Conservation (phyloP, 2,113 vertebrate genomes). For the Alexandromys fortis region DNA sequence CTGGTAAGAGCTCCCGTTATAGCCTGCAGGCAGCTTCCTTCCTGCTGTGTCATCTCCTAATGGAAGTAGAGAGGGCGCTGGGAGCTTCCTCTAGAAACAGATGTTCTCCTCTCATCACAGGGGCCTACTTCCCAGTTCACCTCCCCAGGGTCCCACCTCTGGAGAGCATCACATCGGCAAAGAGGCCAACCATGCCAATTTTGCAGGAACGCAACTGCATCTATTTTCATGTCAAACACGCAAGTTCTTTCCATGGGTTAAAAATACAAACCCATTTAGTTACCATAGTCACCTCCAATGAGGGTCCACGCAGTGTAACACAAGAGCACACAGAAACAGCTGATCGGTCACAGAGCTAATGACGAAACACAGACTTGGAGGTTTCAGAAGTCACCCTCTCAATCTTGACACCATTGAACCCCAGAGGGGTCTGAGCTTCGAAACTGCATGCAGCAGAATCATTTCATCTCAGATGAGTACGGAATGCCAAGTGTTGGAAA, state of each 20-base stretch:
- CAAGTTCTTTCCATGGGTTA: neutral
- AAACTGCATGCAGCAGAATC: neutral
- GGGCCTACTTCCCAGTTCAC: neutral
- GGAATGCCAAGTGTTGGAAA: neutral
- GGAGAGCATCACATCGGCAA: neutral
- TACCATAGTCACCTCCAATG: neutral
- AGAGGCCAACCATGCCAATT: neutral
- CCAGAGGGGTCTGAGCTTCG: neutral
- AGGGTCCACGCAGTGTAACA: neutral
- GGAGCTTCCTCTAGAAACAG: neutral
- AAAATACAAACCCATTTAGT: neutral
- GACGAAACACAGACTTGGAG: neutral
- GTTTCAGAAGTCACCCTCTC: neutral
- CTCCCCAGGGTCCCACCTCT: neutral
- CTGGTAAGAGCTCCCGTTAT: neutral
- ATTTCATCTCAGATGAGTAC: neutral
- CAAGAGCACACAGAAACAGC: neutral
- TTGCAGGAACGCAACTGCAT: neutral
- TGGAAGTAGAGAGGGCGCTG: neutral
- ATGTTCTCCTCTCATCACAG: neutral
- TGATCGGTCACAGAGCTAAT: fast-evolving
- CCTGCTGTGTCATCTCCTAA: neutral
- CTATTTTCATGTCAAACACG: neutral
- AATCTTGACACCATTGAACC: neutral
- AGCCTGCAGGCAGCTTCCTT: neutral